Evolutionary conservation across 2,113 vertebrate species (phyloP), one percentile per base, ranked within the genome.

Genomic region (Microcebus tavaratra): DNA sequence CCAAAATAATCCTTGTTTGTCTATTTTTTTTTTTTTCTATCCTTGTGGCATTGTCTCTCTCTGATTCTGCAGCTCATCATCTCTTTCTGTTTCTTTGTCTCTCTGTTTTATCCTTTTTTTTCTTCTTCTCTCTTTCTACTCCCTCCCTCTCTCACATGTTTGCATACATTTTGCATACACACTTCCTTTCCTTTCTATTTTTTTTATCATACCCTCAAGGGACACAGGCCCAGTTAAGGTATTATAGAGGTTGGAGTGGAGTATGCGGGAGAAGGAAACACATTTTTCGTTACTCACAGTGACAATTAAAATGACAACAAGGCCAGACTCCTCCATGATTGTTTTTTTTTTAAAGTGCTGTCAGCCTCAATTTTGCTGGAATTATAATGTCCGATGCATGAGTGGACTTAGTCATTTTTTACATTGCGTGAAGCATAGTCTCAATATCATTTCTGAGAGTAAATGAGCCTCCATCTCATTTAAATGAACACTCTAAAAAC

Each of bases 271-370:
- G 97, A 97, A 97, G 68, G 31, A 80, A 97, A 89, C 5, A 12
- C 2, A 91, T 98, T 98, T 98, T 97, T 98, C 42, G 95, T 98
- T 96, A 98, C 96, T 98, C 91, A 91, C 50, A 79, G 95, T 97
- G 97, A 98, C 98, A 98, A 98, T 98, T 98, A 98, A 96, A 98
- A 98, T 98, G 98, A 98, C 97, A 98, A 94, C 92, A 98, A 98
- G 98, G 97, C 95, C 97, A 95, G 96, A 79, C 83, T 98, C 88
- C 86, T 98, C 95, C 97, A 97, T 98, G 98, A 98, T 78, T 97
- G 92, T 95, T 98, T 96, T 98, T 98, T 98, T 73, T 15, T 0
- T 5, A 13, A 75, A 98, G 98, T 94, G 91, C 90, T 98, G 97
- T 98, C 98, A 98, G 93, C 95, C 96, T 94, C 97, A 98, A 88